phyloP scores from a whole-genome alignment of 2,888 invertebrate genomes.

The Euzophera pinguis region DNA sequence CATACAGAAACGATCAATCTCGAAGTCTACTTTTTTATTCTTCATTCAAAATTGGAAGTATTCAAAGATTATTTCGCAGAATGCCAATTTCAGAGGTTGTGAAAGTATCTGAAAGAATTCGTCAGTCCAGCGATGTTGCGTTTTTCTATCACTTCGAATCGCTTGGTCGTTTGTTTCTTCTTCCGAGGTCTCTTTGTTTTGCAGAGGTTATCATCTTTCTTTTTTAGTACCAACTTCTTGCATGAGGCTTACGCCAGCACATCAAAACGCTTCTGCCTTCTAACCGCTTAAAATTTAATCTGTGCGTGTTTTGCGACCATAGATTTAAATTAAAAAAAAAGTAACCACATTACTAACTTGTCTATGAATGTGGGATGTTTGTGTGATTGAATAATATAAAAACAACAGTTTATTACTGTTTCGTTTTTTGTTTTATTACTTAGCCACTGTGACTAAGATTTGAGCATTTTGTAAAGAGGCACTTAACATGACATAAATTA shows the following conservation, averaged over 20 bases:
- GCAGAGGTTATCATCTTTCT: slow-evolving; percentile 31
- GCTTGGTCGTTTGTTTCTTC: slow-evolving; percentile 42
- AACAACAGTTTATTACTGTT: slow-evolving; percentile 51
- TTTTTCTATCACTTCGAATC: slow-evolving; percentile 35
- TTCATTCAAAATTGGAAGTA: not conserved
- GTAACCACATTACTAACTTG: slow-evolving; percentile 26
- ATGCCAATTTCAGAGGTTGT: slow-evolving; percentile 16
- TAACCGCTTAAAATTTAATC: slow-evolving; percentile 9
- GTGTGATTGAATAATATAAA: slow-evolving; percentile 43
- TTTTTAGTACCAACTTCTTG: not conserved
- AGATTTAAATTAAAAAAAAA: slow-evolving; percentile 13
- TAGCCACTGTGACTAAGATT: slow-evolving; percentile 45
- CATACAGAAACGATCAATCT: not conserved
- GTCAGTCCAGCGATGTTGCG: slow-evolving; percentile 60
- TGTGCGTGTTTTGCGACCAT: slow-evolving; percentile 6
- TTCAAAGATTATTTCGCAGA: slow-evolving; percentile 20
- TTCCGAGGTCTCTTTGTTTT: slow-evolving; percentile 42
- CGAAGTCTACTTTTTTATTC: no score
- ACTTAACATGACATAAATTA: slow-evolving; percentile 25
- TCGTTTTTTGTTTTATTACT: slow-evolving; percentile 9
- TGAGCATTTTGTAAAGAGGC: slow-evolving; percentile 11
- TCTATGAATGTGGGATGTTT: slow-evolving; percentile 60
- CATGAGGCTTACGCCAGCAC: slow-evolving; percentile 9
- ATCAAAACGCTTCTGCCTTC: slow-evolving; percentile 12
- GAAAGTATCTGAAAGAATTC: slow-evolving; percentile 20